Percentiles rank a stretch among this genome's conserved stretches.
phyloP scores from a whole-genome alignment of 2,113 vertebrate species.

The Sceloporus tristichus region DNA sequence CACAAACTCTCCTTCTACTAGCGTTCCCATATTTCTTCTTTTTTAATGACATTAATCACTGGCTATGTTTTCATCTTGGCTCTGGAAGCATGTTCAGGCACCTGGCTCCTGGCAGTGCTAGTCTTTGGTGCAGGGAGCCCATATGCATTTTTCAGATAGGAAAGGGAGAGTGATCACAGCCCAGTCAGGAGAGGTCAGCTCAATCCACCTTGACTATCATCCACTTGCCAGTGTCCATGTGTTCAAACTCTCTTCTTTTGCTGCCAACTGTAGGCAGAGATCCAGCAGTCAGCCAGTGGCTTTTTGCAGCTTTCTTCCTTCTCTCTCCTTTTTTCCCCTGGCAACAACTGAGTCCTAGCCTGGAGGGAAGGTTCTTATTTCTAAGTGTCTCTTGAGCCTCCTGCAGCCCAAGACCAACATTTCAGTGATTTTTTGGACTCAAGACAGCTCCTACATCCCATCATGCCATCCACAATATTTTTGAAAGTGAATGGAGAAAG shows the following conservation, averaged over 20 bases:
- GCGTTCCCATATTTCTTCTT: background rate
- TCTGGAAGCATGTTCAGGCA: slow-evolving; percentile 57
- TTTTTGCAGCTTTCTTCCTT: background rate
- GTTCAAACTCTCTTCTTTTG: background rate
- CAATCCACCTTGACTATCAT: slow-evolving; percentile 14
- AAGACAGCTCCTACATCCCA: background rate
- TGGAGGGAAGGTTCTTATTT: background rate
- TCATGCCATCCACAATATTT: no score
- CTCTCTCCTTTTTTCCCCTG: background rate
- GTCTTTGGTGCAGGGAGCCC: slow-evolving; percentile 26
- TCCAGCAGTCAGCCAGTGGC: background rate
- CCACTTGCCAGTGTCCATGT: background rate
- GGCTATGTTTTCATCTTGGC: slow-evolving; percentile 30
- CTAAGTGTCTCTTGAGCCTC: background rate
- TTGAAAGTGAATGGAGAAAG: background rate
- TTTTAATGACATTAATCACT: slow-evolving; percentile 46
- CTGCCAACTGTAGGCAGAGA: background rate
- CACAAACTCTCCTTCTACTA: background rate
- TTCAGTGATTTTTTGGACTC: background rate
- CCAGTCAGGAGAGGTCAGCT: background rate
- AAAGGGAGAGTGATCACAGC: background rate
- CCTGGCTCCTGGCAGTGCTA: slow-evolving; percentile 57
- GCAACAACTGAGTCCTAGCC: background rate
- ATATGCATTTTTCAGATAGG: slow-evolving; percentile 38
- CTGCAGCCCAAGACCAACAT: background rate